Evolutionary conservation across 2,888 invertebrate species (phyloP).

Genomic region (Agrypnus murinus): DNA sequence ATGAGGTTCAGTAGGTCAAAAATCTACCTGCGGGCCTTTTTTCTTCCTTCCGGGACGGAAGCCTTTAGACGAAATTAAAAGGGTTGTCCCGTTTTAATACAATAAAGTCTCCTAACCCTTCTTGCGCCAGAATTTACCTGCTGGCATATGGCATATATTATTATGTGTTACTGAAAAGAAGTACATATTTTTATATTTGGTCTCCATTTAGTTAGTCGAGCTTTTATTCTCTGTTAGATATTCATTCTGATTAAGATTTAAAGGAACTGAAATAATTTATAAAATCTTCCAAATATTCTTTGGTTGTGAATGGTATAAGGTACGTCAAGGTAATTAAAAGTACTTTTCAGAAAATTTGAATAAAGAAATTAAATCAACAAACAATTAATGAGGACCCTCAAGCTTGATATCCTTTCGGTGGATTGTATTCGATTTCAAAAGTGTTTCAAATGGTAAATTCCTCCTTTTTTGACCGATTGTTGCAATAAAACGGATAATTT

Average conservation of each 20-base stretch:
- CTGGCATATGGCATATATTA: constrained; percentile 63
- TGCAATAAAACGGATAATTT: neutral
- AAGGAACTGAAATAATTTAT: no score
- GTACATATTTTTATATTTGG: no score
- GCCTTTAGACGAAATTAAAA: constrained; percentile 63
- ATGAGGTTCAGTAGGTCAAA: constrained; percentile 62
- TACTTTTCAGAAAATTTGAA: neutral
- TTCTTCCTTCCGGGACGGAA: constrained; percentile 69
- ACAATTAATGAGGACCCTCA: no score
- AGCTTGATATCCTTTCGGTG: no score
- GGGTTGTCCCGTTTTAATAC: constrained; percentile 68
- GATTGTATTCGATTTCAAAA: no score
- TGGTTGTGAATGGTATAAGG: no score
- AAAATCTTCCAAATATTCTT: no score
- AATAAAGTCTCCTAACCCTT: constrained; percentile 61
- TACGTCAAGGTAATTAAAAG: neutral
- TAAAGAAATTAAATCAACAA: neutral
- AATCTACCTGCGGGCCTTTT: constrained; percentile 70
- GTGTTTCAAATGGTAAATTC: no score
- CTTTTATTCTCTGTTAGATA: no score
- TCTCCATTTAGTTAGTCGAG: no score
- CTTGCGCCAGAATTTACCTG: constrained; percentile 68
- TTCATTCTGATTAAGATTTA: no score
- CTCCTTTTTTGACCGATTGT: no score
- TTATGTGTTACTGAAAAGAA: constrained; percentile 31